phyloP scores from a whole-genome alignment of 2,113 vertebrate species.

The Tringa solitaria region DNA sequence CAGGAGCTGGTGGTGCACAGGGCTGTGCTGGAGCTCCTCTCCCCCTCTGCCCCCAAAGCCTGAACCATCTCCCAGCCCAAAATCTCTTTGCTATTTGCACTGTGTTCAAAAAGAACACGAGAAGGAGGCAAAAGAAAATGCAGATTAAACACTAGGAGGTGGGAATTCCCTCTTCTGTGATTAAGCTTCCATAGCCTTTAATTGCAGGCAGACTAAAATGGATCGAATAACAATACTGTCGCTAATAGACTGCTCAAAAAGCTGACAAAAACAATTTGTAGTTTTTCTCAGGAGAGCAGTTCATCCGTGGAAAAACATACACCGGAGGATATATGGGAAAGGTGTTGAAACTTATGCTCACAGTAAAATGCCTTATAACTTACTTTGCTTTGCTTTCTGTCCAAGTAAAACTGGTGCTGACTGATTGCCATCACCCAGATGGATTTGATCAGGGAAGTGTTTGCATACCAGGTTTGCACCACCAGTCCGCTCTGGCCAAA shows the following conservation, averaged over 20 bases:
- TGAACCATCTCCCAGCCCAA: neutral
- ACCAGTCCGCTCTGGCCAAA: constrained; percentile 92
- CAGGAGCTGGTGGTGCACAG: neutral
- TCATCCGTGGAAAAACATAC: neutral
- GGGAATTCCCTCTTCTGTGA: constrained; percentile 12
- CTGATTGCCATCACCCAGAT: constrained; percentile 99
- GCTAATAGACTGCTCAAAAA: neutral
- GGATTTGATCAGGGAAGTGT: constrained; percentile 96
- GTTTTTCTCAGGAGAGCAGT: neutral
- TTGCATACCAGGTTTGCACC: constrained; percentile 98
- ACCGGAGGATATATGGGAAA: neutral
- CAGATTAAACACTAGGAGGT: neutral
- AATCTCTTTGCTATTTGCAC: neutral
- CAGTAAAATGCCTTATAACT: constrained; percentile 56
- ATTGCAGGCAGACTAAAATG: neutral
- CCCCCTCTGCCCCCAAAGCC: neutral
- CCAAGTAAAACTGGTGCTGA: constrained; percentile 99
- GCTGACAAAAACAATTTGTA: neutral
- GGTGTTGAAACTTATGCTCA: neutral
- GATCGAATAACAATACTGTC: neutral
- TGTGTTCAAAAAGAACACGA: neutral
- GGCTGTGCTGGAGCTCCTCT: neutral
- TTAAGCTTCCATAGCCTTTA: neutral
- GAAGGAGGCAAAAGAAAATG: neutral
- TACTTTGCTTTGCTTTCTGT: constrained; percentile 97